Percentiles rank a stretch among this genome's conserved stretches.
phyloP scores from a whole-genome alignment of 92 coral and sea anemone genomes.

The Porites evermanni region DNA sequence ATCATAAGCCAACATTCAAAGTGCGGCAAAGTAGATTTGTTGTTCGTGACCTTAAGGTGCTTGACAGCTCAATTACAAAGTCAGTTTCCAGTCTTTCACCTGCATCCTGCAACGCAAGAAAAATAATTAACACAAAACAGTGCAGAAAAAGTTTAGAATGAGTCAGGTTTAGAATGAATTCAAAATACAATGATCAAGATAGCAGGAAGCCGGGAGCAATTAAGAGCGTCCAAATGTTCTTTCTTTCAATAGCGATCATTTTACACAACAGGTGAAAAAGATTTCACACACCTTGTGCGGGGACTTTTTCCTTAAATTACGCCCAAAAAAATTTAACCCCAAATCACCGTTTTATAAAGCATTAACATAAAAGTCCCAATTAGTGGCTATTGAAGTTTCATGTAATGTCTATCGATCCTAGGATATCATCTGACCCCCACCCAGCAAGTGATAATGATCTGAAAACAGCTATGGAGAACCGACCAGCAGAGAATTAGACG shows the following conservation, averaged over 20 bases:
- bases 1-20: not conserved
- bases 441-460: not conserved
- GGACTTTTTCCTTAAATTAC: not conserved
- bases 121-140: not conserved
- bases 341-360: not conserved
- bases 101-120: slow-evolving; percentile 2
- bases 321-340: not conserved
- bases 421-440: not conserved
- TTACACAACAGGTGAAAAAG: not conserved
- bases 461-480: not conserved
- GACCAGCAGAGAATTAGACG: not conserved
- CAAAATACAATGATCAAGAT: not conserved
- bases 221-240: not conserved
- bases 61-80: not conserved
- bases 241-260: not conserved
- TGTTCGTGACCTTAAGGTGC: not conserved
- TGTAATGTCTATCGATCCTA: not conserved
- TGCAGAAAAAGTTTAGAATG: not conserved
- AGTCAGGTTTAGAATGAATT: not conserved
- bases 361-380: not conserved
- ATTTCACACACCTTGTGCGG: too few species aligned
- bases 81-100: not conserved
- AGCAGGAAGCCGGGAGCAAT: not conserved
- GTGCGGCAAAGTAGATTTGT: not conserved
- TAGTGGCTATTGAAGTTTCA: not conserved